Percentiles rank a stretch among this genome's conserved stretches.
Evolutionary conservation across 2,113 vertebrate species (phyloP).

Genomic region (Gila orcuttii): DNA sequence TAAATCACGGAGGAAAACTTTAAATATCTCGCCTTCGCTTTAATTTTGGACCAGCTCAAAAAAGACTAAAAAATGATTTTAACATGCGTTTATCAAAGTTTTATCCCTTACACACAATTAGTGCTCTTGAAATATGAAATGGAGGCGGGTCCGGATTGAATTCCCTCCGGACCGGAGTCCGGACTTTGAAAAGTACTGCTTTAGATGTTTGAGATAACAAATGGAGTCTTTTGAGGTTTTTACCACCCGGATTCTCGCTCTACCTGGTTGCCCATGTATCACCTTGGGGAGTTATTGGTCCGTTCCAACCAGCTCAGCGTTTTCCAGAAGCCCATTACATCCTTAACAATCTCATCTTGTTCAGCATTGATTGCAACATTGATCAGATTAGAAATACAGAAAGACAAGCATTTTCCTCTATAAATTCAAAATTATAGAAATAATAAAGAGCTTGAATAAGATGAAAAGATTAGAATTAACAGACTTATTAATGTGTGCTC

Average conservation of each 20-base stretch:
- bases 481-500: neutral
- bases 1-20: too few species aligned
- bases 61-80: too few species aligned
- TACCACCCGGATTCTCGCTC: neutral
- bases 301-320: slow-evolving; percentile 28
- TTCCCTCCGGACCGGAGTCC: too few species aligned
- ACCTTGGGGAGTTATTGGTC: slow-evolving; percentile 8
- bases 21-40: too few species aligned
- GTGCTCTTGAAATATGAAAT: too few species aligned
- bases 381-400: slow-evolving; percentile 19
- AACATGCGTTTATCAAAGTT: too few species aligned
- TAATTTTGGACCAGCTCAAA: too few species aligned
- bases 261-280: slow-evolving; percentile 3
- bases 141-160: too few species aligned
- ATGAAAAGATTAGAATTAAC: neutral
- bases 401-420: neutral
- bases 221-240: neutral
- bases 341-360: slow-evolving; percentile 24
- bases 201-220: neutral
- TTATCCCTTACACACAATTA: too few species aligned
- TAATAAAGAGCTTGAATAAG: neutral
- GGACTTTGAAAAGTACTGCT: too few species aligned
- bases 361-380: slow-evolving; percentile 27
- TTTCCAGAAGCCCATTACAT: slow-evolving; percentile 10
- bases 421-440: neutral